Evolutionary conservation across 1,140 invertebrate species (phyloP).

Genomic region (Caligus rogercresseyi): DNA sequence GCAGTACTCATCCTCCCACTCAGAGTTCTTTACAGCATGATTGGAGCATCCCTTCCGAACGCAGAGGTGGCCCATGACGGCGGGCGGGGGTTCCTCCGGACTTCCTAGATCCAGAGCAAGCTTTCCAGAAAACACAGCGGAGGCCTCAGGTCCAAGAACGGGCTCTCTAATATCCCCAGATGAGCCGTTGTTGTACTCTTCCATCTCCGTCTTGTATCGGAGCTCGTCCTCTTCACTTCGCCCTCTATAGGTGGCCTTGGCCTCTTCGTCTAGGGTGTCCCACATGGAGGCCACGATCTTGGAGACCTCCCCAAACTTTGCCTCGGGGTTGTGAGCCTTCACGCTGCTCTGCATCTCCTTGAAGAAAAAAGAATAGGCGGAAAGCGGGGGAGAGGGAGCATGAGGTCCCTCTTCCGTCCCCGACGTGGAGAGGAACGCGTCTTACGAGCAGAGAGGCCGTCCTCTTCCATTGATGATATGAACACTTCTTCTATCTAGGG

Average conservation of each 20-base stretch:
- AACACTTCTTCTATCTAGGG: neutral
- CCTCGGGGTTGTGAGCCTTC: slow-evolving; percentile 34
- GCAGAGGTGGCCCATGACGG: slow-evolving; percentile 33
- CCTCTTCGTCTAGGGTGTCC: slow-evolving; percentile 76
- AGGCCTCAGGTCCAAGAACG: neutral
- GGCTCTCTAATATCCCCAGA: neutral
- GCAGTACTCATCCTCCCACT: slow-evolving; percentile 95
- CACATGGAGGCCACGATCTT: slow-evolving; percentile 95
- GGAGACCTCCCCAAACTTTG: slow-evolving; percentile 89
- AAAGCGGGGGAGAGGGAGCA: neutral
- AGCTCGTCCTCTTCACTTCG: slow-evolving; percentile 2
- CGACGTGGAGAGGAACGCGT: neutral
- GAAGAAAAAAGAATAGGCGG: slow-evolving; percentile 15
- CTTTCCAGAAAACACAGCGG: neutral
- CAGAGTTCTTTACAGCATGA: slow-evolving; percentile 67
- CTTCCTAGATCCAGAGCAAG: neutral
- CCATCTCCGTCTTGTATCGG: slow-evolving; percentile 5
- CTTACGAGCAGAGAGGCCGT: neutral
- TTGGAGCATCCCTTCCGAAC: slow-evolving; percentile 76
- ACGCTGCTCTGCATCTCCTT: slow-evolving; percentile 4
- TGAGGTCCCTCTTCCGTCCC: slow-evolving; percentile 6
- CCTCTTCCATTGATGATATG: neutral
- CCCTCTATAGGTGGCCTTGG: slow-evolving; percentile 38
- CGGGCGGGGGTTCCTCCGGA: neutral
- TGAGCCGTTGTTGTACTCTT: neutral